Percentiles rank a stretch among this genome's conserved stretches.
These are phyloP conservation scores for Psittacula echo DNA, from an alignment of 2,797 vertebrate genomes.

Conservation along the genomic window DNA sequence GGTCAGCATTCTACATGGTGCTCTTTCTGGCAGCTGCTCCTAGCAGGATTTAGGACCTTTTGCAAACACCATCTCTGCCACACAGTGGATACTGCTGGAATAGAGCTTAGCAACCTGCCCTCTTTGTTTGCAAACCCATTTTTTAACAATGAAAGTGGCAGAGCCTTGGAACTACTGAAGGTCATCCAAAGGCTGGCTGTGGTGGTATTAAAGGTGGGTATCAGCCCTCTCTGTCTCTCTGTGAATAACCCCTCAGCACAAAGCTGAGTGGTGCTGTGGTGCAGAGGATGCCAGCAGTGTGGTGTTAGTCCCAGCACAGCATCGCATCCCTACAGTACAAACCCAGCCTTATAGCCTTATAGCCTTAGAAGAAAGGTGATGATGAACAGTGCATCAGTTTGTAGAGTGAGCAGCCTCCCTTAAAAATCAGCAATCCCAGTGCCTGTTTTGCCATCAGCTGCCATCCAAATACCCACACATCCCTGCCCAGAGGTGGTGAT, in stretches of 20 bases:
- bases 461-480: neutral
- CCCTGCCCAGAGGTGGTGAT: neutral
- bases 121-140: neutral
- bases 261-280: neutral
- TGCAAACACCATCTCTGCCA: neutral
- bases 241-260: accelerated
- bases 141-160: neutral
- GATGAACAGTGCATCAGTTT: neutral
- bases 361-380: accelerated
- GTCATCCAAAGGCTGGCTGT: neutral
- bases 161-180: neutral
- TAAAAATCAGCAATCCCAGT: neutral
- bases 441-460: neutral
- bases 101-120: neutral
- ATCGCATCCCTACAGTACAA: accelerated
- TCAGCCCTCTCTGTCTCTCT: neutral
- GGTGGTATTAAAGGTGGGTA: accelerated
- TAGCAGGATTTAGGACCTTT: neutral
- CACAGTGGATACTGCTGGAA: neutral
- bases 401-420: neutral
- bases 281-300: accelerated
- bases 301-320: neutral
- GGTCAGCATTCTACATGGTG: neutral
- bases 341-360: neutral
- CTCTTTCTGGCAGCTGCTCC: neutral